Conservation (phyloP, 2,797 vertebrate species). For the Nyctibius grandis region DNA sequence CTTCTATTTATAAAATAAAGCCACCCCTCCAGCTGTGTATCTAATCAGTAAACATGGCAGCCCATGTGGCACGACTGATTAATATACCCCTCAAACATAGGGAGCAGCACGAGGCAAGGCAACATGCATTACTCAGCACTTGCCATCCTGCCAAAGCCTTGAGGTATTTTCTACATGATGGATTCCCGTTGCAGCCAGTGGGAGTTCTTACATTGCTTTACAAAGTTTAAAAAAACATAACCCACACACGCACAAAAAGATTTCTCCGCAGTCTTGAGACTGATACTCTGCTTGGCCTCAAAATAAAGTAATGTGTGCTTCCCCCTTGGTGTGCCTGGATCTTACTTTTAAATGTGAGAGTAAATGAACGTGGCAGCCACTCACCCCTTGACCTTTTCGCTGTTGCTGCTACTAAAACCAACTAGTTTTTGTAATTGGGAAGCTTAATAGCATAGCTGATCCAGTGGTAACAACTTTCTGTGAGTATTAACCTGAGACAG, state of each 20-base stretch:
- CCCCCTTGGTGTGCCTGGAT: not conserved
- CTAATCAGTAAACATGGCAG: slow-evolving; percentile 46
- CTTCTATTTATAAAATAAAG: slow-evolving; percentile 37
- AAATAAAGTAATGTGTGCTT: fast-evolving
- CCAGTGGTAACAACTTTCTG: not conserved
- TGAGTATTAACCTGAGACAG: not conserved
- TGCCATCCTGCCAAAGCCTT: slow-evolving; percentile 23
- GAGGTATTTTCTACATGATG: not conserved
- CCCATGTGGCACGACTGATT: slow-evolving; percentile 38
- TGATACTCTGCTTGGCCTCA: not conserved
- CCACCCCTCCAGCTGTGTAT: slow-evolving; percentile 42
- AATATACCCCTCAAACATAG: not conserved
- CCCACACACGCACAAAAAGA: not conserved
- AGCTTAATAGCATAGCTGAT: not conserved
- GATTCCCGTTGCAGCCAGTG: not conserved
- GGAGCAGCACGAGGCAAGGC: not conserved
- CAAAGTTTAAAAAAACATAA: not conserved
- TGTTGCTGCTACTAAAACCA: not conserved
- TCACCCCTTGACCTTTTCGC: not conserved
- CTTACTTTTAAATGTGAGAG: not conserved
- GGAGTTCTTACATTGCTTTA: not conserved
- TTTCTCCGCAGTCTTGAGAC: not conserved
- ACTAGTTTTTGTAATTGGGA: not conserved
- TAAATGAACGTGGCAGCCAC: fast-evolving
- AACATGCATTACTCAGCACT: slow-evolving; percentile 9